phyloP scores from a whole-genome alignment of 30 jellyfish, hydroid and myxozoan species.

The Rhopilema esculentum region DNA sequence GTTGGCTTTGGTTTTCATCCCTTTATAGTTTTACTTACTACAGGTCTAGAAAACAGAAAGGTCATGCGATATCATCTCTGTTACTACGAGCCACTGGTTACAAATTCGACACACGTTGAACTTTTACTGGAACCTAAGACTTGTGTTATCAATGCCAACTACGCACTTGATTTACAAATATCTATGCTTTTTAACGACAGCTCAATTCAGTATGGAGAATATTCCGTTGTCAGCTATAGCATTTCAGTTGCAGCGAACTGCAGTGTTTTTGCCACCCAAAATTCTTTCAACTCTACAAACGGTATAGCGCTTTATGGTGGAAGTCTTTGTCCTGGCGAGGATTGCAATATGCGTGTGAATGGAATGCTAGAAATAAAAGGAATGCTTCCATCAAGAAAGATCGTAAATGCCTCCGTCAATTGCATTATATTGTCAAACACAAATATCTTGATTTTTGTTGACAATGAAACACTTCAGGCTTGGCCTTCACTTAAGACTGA shows the following conservation, averaged over 20 bases:
- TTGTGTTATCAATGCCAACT: conserved; percentile 55
- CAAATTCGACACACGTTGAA: not conserved
- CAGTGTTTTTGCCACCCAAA: conserved; percentile 8
- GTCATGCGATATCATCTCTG: conserved; percentile 56
- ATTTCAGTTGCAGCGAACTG: conserved; percentile 31
- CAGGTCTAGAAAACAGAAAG: not conserved
- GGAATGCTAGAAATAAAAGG: not conserved
- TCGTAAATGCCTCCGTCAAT: not conserved
- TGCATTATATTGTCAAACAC: conserved; percentile 10
- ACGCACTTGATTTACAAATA: conserved; percentile 25
- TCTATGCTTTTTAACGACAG: conserved; percentile 19
- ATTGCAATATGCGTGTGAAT: not conserved
- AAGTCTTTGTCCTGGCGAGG: not conserved
- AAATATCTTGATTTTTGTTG: conserved; percentile 25
- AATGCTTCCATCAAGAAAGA: not conserved
- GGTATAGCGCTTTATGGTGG: conserved; percentile 37
- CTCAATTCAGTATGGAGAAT: conserved; percentile 25
- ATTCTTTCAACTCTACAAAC: not conserved
- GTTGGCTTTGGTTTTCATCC: conserved; percentile 61
- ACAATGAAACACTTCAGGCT: not conserved
- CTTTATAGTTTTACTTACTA: not conserved
- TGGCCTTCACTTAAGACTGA: conserved; percentile 11
- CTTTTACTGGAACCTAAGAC: not conserved
- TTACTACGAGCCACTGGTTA: conserved; percentile 55
- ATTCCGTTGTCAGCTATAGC: conserved; percentile 9